Conservation (phyloP, 2,113 vertebrate species). For the Vulpes ferrilata region DNA sequence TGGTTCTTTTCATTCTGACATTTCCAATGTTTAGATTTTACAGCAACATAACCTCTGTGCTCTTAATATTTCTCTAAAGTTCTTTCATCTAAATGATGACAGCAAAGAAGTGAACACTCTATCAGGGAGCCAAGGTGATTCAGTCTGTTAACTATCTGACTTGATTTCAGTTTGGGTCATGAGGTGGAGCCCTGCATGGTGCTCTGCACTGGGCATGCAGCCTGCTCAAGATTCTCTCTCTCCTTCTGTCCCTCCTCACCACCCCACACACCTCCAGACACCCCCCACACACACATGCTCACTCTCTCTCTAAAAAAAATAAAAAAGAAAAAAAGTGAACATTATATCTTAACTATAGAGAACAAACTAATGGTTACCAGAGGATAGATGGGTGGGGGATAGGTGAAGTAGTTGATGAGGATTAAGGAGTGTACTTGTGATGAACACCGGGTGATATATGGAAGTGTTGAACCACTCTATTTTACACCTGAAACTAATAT, state of each 20-base stretch:
- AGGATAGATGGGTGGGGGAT: neutral
- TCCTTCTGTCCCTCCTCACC: neutral
- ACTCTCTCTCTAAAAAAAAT: neutral
- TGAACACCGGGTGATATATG: neutral
- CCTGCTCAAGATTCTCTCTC: neutral
- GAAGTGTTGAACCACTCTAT: neutral
- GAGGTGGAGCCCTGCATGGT: neutral
- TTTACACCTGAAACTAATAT: neutral
- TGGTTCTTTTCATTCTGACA: neutral
- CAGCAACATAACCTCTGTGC: neutral
- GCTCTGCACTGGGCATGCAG: neutral
- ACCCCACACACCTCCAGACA: neutral
- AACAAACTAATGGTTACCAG: neutral
- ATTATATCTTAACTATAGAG: neutral
- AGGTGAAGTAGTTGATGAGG: neutral
- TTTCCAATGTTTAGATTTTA: neutral
- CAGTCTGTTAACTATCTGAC: neutral
- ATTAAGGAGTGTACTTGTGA: neutral
- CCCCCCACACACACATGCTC: neutral
- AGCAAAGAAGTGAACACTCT: neutral
- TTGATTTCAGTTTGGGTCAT: neutral
- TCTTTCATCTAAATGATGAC: neutral
- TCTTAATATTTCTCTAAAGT: neutral
- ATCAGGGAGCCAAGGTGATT: neutral
- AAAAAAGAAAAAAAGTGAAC: neutral